phyloP scores from a whole-genome alignment of 2,113 vertebrate genomes.

The Podiceps cristatus region DNA sequence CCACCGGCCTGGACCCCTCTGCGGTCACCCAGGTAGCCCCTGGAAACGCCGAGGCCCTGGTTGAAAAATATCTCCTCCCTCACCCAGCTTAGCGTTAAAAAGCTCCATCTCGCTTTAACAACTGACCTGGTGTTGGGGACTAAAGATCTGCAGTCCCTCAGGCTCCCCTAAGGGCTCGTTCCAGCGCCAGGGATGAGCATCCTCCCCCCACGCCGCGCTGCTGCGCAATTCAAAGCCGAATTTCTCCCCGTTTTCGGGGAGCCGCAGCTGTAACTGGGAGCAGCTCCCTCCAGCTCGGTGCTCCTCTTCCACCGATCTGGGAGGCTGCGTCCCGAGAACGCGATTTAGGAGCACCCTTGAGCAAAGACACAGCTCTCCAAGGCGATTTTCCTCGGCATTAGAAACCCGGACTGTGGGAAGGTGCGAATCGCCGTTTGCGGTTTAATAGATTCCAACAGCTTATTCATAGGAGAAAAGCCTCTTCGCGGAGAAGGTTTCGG shows the following conservation, averaged over 20 bases:
- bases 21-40: background rate
- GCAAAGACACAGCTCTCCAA: fast-evolving
- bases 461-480: background rate
- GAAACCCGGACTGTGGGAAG: background rate
- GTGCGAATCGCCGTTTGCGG: background rate
- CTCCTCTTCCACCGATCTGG: fast-evolving
- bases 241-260: background rate
- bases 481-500: fast-evolving
- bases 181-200: fast-evolving
- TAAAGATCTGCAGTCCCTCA: background rate
- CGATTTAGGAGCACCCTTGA: background rate
- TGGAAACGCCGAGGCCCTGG: background rate
- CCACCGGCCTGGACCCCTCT: background rate
- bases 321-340: fast-evolving
- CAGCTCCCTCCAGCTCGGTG: background rate
- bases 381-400: background rate
- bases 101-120: fast-evolving
- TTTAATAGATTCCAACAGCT: background rate
- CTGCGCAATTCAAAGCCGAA: fast-evolving
- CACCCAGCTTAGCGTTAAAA: fast-evolving
- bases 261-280: background rate
- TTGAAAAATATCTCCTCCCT: background rate
- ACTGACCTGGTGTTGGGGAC: fast-evolving
- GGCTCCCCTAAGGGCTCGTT: background rate
- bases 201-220: fast-evolving